These are phyloP conservation scores for Dynastes hyllus DNA, from an alignment of 2,888 invertebrate genomes.

Conservation along the genomic window DNA sequence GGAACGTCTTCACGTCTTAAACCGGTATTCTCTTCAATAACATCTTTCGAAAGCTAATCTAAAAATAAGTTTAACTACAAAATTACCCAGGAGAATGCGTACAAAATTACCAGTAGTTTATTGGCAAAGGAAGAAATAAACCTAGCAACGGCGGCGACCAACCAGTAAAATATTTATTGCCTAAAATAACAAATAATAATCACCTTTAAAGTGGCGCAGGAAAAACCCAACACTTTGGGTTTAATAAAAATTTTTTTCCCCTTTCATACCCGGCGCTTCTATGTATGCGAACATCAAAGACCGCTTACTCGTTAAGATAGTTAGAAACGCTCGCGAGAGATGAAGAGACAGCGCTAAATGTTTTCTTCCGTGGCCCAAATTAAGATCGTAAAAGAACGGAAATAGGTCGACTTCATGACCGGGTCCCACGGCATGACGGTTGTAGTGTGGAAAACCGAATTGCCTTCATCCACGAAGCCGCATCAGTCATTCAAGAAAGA, in stretches of 20 bases:
- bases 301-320: constrained; percentile 35
- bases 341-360: constrained; percentile 45
- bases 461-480: background rate
- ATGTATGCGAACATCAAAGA: constrained; percentile 26
- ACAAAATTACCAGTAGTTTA: background rate
- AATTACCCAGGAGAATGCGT: background rate
- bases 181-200: constrained; percentile 28
- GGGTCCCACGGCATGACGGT: background rate
- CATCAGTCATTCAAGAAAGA: background rate
- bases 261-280: constrained; percentile 7
- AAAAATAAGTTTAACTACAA: background rate
- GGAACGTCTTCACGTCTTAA: background rate
- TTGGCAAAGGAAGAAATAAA: constrained; percentile 42
- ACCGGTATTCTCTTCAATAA: background rate
- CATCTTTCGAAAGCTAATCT: background rate
- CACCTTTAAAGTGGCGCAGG: background rate
- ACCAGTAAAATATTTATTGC: constrained; percentile 28
- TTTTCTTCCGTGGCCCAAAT: constrained; percentile 43
- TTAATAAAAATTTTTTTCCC: too few relatives aligned
- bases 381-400: constrained; percentile 41
- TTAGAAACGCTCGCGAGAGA: background rate
- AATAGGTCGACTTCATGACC: constrained; percentile 29
- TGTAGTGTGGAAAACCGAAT: constrained; percentile 21
- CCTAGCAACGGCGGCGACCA: background rate
- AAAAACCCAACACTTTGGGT: background rate